phyloP scores from a whole-genome alignment of 2,113 vertebrate species.

The Myrmecophaga tridactyla region DNA sequence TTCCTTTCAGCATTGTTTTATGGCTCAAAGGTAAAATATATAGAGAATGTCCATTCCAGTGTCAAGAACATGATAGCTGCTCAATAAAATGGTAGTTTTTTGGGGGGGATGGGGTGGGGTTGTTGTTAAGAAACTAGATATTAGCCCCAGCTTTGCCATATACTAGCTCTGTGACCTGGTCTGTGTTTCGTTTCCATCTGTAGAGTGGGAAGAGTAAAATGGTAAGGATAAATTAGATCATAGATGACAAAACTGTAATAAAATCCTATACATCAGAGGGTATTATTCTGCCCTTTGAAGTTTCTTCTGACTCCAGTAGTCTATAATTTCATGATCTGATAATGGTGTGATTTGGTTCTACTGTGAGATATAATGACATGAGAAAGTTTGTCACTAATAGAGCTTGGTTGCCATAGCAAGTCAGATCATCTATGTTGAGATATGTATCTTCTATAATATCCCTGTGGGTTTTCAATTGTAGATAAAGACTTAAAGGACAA shows the following conservation, averaged over 20 bases:
- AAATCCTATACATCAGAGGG: no score
- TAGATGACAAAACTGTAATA: neutral
- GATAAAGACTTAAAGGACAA: neutral
- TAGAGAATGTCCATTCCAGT: neutral
- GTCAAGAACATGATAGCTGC: neutral
- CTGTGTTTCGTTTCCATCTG: neutral
- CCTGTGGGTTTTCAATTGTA: neutral
- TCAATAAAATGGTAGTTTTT: neutral
- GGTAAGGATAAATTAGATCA: neutral
- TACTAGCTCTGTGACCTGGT: neutral
- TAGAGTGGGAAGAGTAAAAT: neutral
- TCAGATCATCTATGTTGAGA: neutral
- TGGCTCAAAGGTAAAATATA: neutral
- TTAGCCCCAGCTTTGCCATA: neutral
- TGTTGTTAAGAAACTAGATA: neutral
- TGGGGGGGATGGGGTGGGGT: no score
- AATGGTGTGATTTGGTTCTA: neutral
- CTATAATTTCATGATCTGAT: neutral
- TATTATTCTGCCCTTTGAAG: neutral
- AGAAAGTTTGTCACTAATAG: neutral
- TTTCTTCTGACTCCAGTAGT: neutral
- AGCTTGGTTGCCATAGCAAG: neutral
- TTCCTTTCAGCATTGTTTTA: neutral
- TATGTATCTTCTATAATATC: neutral
- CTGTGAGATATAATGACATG: neutral